Conservation (phyloP, 1,140 invertebrate genomes). For the Coboldia fuscipes region DNA sequence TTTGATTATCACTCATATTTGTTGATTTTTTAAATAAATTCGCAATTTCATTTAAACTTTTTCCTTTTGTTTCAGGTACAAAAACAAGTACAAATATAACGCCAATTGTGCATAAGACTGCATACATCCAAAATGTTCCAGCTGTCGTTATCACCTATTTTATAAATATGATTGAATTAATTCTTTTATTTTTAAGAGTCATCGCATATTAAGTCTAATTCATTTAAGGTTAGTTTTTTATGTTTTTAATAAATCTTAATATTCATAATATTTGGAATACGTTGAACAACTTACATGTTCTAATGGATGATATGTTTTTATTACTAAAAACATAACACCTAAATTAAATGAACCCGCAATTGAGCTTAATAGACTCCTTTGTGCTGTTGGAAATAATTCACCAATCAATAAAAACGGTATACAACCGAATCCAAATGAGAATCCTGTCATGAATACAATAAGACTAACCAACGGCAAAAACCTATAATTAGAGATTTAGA, state of each 20-base stretch:
- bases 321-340: slow-evolving; percentile 60
- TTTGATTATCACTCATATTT: background rate
- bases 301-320: slow-evolving; percentile 33
- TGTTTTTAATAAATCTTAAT: no score
- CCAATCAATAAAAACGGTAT: slow-evolving; percentile 58
- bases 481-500: slow-evolving; percentile 17
- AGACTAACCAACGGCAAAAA: slow-evolving; percentile 54
- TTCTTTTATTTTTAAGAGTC: no score
- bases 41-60: slow-evolving; percentile 38
- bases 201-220: background rate
- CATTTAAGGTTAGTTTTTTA: background rate
- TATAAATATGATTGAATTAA: slow-evolving; percentile 5
- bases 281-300: slow-evolving; percentile 12
- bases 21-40: background rate
- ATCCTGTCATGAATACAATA: slow-evolving; percentile 52
- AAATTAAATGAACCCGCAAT: slow-evolving; percentile 59
- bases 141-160: slow-evolving; percentile 25
- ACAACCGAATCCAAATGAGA: slow-evolving; percentile 59
- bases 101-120: slow-evolving; percentile 38
- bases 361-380: slow-evolving; percentile 51
- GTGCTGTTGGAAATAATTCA: slow-evolving; percentile 48
- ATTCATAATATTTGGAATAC: no score
- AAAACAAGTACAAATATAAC: slow-evolving; percentile 35
- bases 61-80: slow-evolving; percentile 35
- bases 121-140: slow-evolving; percentile 51